These are phyloP conservation scores for Dendrocopos noguchii DNA, from an alignment of 2,113 vertebrate species.

Conservation along the genomic window DNA sequence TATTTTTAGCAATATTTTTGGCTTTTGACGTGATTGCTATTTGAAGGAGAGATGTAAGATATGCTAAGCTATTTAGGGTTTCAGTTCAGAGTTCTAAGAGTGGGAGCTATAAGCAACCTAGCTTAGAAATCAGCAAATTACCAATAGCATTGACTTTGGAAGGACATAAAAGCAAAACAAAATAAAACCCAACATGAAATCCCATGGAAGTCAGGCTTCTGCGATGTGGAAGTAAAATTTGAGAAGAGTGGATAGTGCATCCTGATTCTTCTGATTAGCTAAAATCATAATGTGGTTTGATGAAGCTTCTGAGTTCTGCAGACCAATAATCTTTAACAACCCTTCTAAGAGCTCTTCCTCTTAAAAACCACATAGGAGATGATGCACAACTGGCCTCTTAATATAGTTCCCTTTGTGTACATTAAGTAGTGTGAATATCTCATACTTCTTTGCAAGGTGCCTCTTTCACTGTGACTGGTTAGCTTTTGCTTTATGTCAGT, in stretches of 20 bases:
- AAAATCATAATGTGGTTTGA: background rate
- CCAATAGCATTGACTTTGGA: background rate
- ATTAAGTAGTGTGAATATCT: background rate
- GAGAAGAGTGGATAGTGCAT: background rate
- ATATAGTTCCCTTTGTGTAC: background rate
- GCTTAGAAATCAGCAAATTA: background rate
- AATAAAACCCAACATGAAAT: background rate
- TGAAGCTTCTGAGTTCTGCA: background rate
- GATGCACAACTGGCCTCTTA: background rate
- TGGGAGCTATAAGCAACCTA: background rate
- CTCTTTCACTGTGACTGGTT: background rate
- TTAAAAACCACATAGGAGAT: background rate
- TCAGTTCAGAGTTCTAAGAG: background rate
- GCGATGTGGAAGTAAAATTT: background rate
- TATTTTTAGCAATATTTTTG: slow-evolving; percentile 50
- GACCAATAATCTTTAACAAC: background rate
- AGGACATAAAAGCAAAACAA: background rate
- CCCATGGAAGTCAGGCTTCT: background rate
- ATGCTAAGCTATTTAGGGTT: background rate
- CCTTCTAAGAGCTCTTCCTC: fast-evolving
- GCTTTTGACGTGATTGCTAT: slow-evolving; percentile 5
- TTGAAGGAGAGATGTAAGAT: slow-evolving; percentile 15
- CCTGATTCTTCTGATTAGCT: background rate
- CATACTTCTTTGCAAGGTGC: background rate
- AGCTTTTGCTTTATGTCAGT: slow-evolving; percentile 6